Base-by-base conservation (phyloP, 2,888 invertebrate species). In the Apocheima hispidaria region DNA sequence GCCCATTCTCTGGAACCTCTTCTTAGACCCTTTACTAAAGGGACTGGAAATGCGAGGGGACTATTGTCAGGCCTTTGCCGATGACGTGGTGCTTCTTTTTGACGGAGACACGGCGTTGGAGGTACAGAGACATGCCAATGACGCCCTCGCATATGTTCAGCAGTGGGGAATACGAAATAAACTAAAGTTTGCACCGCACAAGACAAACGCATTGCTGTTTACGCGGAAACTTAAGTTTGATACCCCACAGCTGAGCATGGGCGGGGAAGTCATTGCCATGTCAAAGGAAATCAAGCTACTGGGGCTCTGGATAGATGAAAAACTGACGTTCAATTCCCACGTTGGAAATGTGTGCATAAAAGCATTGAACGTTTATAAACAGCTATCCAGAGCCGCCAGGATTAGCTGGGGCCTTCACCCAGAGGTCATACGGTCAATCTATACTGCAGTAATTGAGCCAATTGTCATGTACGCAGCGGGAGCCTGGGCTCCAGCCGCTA, bases 41-140 rank as follows among this genome's bases (percentile, higher is more conserved):
- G 21, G 65, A 1, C 52, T 65, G 7, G 40, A 67, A 20, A 51
- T 65, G 12, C 59, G 70, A 6, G 61, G 66, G 14, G 60, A 49
- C 1, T 55, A 63, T 33, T 54, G 56, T 4, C 64, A 70, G 10
- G 68, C 68, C 0, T 68, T 58, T n/a, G 66, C 66, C 0, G 65
- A 63, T 12, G 40, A 40, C 10, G 23, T 62, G 0, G 51, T 65
- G 0, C 18, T 69, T 3, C 41, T 66, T 0, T 41, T 69, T 9
- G 58, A 60, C 3, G 65, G 61, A 0, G 23, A 59, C 2, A 63
- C 66, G 0, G 65, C 57, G 2, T 5, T 16, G 0, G 63, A 58
- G 2, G 28, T 71, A 0, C 30, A 64, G 18, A 7, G 6, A 23
- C 30, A 21, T 0, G 65, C 69, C 2, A 70, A 69, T 55, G 62